Base-by-base conservation (phyloP, 1,140 invertebrate genomes). In the Sitophilus oryzae region DNA sequence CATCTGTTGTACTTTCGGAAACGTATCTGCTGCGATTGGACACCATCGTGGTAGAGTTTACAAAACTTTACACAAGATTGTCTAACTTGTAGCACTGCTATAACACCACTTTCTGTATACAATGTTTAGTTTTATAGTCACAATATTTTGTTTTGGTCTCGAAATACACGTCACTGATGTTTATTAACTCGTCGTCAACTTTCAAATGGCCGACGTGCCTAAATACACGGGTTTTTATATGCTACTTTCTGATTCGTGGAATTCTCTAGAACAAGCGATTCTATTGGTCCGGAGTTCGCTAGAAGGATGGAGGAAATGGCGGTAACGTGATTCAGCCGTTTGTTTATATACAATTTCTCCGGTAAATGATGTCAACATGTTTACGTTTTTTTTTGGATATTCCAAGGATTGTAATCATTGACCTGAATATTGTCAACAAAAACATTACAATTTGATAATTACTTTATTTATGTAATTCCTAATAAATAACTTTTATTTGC, bases 21-120 rank as follows among this genome's bases (percentile, higher is more conserved):
- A 53, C 57, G 59, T 65, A 65, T 41, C 48, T 44, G n/a, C 35
- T 21, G 37, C 61, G 50, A 36, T 51, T 57, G 11, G 60, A 60
- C 22, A 60, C 58, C 62, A 57, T 57, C n/a, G n/a, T n/a, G n/a
- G 11, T 30, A 5, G 25, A 30, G 5, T 30, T 30, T 30, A 30
- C 25, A 30, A 11, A 30, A 30, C 5, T 30, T 6, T 30, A 30
- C 25, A 11, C 25, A 30, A 30, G 25, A 30, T 6, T 30, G 5
- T 30, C 5, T 30, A 30, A 30, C 25, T 30, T 30, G 25, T 30
- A 30, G 5, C 11, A 30, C 11, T 30, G 25, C 11, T 30, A 30
- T 30, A 30, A 11, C 25, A 30, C 25, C 25, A 6, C n/a, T n/a
- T n/a, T n/a, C n/a, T n/a, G n/a, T n/a, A n/a, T n/a, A n/a, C n/a